A percentile compares a stretch with the other conserved stretches of the same genome.
Evolutionary conservation across 92 coral and sea anemone species (phyloP).

Genomic region (Epizoanthus ramosus): DNA sequence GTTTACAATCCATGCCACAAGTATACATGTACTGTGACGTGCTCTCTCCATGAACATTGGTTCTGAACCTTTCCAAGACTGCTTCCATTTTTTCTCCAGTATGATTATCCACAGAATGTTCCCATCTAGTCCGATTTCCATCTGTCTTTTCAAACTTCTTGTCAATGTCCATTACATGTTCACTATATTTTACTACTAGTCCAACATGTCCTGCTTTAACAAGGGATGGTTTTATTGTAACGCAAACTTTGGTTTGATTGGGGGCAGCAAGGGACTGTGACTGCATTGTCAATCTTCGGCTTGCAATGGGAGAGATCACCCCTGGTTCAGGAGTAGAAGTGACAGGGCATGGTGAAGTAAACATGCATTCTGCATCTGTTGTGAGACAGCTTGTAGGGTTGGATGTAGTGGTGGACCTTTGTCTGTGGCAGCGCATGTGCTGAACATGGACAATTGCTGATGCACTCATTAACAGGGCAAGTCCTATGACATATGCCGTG

Average conservation of each 20-base stretch:
- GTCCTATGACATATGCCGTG: slow-evolving; percentile 62
- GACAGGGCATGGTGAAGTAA: not conserved
- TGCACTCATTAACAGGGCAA: slow-evolving; percentile 47
- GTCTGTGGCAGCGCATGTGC: not conserved
- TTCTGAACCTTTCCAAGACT: not conserved
- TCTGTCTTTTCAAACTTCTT: not conserved
- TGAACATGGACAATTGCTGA: not conserved
- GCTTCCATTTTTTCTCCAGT: not conserved
- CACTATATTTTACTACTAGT: not conserved
- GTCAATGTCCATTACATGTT: not conserved
- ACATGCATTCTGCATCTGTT: not conserved
- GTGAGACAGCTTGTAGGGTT: not conserved
- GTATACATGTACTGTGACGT: not conserved
- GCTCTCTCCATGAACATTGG: not conserved
- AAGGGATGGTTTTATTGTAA: not conserved
- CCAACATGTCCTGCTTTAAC: no score
- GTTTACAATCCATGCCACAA: not conserved
- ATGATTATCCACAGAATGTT: not conserved
- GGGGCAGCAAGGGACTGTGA: not conserved
- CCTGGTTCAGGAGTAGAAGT: not conserved
- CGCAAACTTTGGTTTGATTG: not conserved
- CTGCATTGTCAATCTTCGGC: not conserved
- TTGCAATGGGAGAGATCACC: not conserved
- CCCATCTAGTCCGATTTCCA: not conserved
- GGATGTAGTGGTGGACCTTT: not conserved